Evolutionary conservation across 2,797 vertebrate species (phyloP).

Genomic region (Hippoglossus hippoglossus): DNA sequence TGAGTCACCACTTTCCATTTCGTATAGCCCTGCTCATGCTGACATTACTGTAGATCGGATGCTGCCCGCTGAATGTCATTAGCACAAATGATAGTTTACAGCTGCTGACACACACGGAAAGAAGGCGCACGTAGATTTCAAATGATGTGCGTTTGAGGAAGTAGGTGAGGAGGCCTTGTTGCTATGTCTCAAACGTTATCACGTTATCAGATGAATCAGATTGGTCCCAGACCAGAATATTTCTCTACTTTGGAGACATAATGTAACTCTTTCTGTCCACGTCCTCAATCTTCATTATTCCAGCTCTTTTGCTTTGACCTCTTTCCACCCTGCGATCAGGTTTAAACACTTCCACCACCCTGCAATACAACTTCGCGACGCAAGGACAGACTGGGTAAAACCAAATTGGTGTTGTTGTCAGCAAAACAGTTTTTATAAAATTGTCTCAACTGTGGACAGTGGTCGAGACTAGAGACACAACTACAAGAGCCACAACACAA

Average conservation of each 20-base stretch:
- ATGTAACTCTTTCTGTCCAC: conserved; percentile 18
- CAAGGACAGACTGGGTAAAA: neutral
- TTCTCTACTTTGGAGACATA: conserved; percentile 47
- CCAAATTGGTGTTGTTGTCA: neutral
- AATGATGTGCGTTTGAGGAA: conserved; percentile 1
- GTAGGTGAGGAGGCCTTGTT: neutral
- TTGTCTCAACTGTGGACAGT: too few species aligned
- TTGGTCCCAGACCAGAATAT: conserved; percentile 62
- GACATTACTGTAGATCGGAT: conserved; percentile 4
- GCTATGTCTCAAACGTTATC: conserved; percentile 19
- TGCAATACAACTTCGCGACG: neutral
- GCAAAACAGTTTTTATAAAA: too few species aligned
- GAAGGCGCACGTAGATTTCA: neutral
- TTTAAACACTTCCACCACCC: neutral
- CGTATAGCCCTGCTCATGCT: neutral
- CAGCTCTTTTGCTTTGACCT: conserved; percentile 29
- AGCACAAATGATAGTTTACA: conserved; percentile 18
- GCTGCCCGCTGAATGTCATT: conserved; percentile 17
- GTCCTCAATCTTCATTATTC: conserved; percentile 30
- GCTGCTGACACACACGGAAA: conserved; percentile 22
- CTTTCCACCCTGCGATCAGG: neutral
- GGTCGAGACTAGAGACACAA: too few species aligned
- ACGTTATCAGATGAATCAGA: conserved; percentile 63
- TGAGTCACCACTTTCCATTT: conserved; percentile 30
- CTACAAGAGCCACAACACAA: too few species aligned